Conservation (phyloP, 2,888 invertebrate species). For the Chalcis sispes region DNA sequence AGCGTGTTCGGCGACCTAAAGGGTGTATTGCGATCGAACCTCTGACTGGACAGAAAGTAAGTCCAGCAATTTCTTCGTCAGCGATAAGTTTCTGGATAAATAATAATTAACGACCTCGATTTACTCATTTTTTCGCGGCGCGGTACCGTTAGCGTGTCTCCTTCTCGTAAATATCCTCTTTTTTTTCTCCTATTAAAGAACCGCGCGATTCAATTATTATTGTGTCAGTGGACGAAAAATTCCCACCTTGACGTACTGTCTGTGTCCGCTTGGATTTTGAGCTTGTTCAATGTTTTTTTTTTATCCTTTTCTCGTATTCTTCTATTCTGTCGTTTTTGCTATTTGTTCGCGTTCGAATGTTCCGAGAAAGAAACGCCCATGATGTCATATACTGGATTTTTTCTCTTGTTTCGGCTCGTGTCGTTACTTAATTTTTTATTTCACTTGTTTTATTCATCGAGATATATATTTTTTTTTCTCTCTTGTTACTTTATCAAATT, state of each 20-base stretch:
- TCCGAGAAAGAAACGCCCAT: background rate
- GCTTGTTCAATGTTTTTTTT: background rate
- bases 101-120: conserved; percentile 22
- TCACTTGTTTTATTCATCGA: background rate
- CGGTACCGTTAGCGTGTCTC: background rate
- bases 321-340: background rate
- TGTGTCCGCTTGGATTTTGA: background rate
- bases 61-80: too few species aligned
- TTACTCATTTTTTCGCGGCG: conserved; percentile 10
- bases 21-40: too few species aligned
- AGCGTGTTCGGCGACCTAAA: too few species aligned
- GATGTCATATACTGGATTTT: conserved; percentile 1
- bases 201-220: too few species aligned
- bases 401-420: background rate
- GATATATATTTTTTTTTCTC: background rate
- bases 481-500: background rate
- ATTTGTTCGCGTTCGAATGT: background rate
- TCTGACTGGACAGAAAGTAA: too few species aligned
- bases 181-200: too few species aligned
- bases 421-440: background rate
- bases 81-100: background rate
- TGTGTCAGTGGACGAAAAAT: too few species aligned
- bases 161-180: background rate
- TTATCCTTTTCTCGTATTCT: background rate
- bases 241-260: conserved; percentile 10